Percentiles rank a stretch among this genome's conserved stretches.
Conservation (phyloP, 1,140 invertebrate species). For the Drosophila albomicans region DNA sequence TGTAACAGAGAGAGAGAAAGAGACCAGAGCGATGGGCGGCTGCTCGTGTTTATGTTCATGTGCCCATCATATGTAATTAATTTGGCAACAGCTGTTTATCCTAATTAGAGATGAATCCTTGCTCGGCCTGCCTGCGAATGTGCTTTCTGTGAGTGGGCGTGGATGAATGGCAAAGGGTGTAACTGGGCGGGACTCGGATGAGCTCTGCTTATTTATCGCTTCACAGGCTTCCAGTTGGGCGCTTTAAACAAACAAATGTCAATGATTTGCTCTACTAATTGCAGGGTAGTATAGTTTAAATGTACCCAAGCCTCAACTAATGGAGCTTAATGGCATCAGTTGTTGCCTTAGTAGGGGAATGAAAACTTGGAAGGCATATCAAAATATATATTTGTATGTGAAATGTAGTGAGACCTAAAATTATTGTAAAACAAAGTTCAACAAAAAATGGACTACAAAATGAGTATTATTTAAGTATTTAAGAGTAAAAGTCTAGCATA, state of each 20-base stretch:
- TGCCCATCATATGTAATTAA: constrained; percentile 79
- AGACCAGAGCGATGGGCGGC: constrained; percentile 9
- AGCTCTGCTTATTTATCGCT: constrained; percentile 23
- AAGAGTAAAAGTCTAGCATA: no score
- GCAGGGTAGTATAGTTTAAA: not conserved
- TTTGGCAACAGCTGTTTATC: constrained; percentile 81
- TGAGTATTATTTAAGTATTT: no score
- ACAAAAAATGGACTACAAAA: no score
- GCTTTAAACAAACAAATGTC: constrained; percentile 38
- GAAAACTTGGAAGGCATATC: no score
- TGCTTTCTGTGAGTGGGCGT: not conserved
- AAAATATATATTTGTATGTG: no score
- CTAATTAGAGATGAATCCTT: constrained; percentile 72
- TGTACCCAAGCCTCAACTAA: not conserved
- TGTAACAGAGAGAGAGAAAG: not conserved
- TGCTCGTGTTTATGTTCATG: constrained; percentile 49
- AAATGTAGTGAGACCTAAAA: no score
- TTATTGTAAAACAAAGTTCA: no score
- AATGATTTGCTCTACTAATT: constrained; percentile 37
- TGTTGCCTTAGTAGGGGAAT: no score
- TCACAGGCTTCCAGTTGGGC: constrained; percentile 15
- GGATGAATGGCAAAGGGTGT: constrained; percentile 2
- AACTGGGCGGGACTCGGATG: not conserved
- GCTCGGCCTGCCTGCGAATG: constrained; percentile 20
- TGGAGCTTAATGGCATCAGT: not conserved